Evolutionary conservation across 2,888 invertebrate species (phyloP).

Genomic region (Corbicula japonica): DNA sequence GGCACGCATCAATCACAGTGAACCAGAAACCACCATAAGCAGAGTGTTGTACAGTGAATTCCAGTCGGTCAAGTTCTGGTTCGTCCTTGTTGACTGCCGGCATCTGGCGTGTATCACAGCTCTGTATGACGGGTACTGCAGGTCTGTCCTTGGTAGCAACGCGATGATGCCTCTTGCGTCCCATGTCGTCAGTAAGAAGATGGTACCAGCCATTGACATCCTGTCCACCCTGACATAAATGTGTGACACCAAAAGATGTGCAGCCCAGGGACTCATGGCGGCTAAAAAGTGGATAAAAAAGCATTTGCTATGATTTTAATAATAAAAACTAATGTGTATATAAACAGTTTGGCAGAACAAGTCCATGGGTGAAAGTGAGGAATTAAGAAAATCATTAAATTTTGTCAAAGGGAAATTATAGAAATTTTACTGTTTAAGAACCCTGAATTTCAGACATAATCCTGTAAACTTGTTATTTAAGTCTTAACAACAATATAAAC

Average conservation of each 20-base stretch:
- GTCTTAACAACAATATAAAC: no score
- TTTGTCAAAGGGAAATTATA: no score
- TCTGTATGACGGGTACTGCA: constrained; percentile 31
- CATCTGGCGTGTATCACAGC: constrained; percentile 8
- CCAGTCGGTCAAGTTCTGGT: constrained; percentile 38
- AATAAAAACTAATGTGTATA: no score
- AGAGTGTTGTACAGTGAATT: constrained; percentile 71
- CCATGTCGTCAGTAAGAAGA: constrained; percentile 90
- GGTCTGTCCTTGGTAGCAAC: constrained; percentile 64
- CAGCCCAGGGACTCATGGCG: constrained; percentile 97
- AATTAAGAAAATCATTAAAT: no score
- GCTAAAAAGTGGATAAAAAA: constrained; percentile 88
- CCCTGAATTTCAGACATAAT: no score
- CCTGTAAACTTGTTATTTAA: no score
- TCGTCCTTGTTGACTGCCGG: constrained; percentile 59
- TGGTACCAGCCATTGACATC: constrained; percentile 91
- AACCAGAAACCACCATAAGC: constrained; percentile 82
- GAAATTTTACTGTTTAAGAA: no score
- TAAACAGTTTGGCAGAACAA: no score
- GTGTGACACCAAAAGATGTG: constrained; percentile 95
- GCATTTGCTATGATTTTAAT: no score
- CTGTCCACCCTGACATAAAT: constrained; percentile 90
- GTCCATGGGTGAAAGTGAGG: no score
- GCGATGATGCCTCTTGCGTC: constrained; percentile 87
- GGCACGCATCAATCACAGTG: constrained; percentile 82